These are phyloP conservation scores for Clanis bilineata DNA, from an alignment of 2,888 invertebrate species.

Conservation along the genomic window DNA sequence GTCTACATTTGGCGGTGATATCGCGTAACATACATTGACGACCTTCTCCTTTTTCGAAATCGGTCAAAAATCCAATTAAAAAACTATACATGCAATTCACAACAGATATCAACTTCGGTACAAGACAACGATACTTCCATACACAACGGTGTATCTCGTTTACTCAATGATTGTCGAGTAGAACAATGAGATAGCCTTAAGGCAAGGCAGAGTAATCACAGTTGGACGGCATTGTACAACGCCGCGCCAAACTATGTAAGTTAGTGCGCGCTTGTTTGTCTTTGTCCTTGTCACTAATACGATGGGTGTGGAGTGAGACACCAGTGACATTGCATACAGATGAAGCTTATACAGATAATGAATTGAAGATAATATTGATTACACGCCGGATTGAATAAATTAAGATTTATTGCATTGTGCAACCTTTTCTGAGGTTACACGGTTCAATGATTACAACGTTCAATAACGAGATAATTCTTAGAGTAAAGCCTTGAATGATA, in stretches of 20 bases:
- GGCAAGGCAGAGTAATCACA: conserved; percentile 12
- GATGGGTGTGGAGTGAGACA: conserved; percentile 24
- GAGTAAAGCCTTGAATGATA: too few species aligned
- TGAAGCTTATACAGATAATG: conserved; percentile 8
- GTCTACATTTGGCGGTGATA: too few species aligned
- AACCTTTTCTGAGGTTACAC: not conserved
- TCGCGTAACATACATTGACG: too few species aligned
- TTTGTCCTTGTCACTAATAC: conserved; percentile 38
- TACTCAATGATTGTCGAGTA: not conserved
- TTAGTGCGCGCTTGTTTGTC: conserved; percentile 36
- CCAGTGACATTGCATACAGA: conserved; percentile 24
- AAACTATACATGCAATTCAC: not conserved
- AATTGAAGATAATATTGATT: not conserved
- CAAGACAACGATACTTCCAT: not conserved
- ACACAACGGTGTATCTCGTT: not conserved
- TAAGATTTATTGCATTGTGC: too few species aligned
- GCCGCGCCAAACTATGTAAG: conserved; percentile 30
- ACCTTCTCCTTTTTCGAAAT: too few species aligned
- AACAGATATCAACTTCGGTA: not conserved
- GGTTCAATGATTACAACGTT: too few species aligned
- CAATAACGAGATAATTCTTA: too few species aligned
- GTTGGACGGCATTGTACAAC: conserved; percentile 28
- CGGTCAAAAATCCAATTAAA: too few species aligned
- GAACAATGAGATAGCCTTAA: conserved; percentile 16
- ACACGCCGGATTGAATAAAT: not conserved